Evolutionary conservation across 2,797 vertebrate species (phyloP), one percentile per base, ranked within the genome.

Genomic region (Phyllotis vaccarum): DNA sequence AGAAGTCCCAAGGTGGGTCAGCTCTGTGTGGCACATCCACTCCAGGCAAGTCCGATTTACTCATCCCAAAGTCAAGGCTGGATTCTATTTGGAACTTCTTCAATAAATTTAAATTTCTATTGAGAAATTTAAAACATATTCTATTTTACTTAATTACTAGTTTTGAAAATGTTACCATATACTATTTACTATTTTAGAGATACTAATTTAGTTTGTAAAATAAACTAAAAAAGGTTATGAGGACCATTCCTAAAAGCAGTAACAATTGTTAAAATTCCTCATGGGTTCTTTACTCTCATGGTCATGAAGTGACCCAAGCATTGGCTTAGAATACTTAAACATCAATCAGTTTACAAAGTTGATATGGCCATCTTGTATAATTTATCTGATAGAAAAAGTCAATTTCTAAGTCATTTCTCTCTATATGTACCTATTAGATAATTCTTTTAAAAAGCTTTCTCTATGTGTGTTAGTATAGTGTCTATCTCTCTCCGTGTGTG

Each of bases 351-450:
- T 86, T 52, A 17, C 13, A 88, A 62, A 95, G 13, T 12, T 31
- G 72, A 82, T 13, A 31, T 68, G 14, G 14, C 37, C 89, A 17
- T 91, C 60, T 89, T 81, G 7, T 70, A 24, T 78, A 89, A 54
- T 64, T 88, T n/a, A 52, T 72, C 19, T 64, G 34, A 95, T 52
- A 90, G 90, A 7, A 93, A 90, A 90, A 93, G 8, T 64, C 31
- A 78, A 27, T 76, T 93, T 37, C 37, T 46, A 12, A 83, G 16
- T 64, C 64, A 10, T 31, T 68, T 94, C 56, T 86, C 6, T 43
- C 14, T 80, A 43, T 86, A 68, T 49, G 17, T 83, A 10, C 17
- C 40, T 64, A 64, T 34, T 34, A 83, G 40, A 64, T 21, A 40
- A 40, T 83, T 7, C 40, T 34, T 86, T 94, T 54, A n/a, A 75